Evolutionary conservation across 2,888 invertebrate genomes (phyloP), one percentile per base, ranked within the genome.

Genomic region (Zygogramma bicolorata): DNA sequence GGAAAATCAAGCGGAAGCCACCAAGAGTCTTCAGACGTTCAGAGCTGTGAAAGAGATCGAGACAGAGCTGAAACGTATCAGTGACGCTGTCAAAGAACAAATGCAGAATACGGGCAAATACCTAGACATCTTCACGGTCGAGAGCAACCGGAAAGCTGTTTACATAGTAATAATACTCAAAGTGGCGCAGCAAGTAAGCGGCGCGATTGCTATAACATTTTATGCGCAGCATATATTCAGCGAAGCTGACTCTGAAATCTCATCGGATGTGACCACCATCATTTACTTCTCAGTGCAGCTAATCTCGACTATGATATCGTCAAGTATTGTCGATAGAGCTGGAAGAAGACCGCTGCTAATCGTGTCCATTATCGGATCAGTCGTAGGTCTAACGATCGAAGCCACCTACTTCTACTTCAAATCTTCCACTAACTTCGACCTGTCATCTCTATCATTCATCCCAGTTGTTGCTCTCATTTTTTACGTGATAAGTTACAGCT

Each of bases 91-190:
- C 1, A 79, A 83, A 76, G 78, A 82, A 58, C 83, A 85, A 61
- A 80, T 89, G 87, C 88, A 89, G 72, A 89, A 90, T 77, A 87
- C 85, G 77, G 90, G 90, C 10, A 88, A 89, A 5, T 89, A 90
- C 86, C 81, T 87, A 72, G 91, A 92, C 81, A 84, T 92, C 42
- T 82, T 92, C 69, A 87, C 88, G 13, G 89, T 90, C 75, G 88
- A 88, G 34, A 90, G 89, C 0, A 91, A 91, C 81, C 88, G 90
- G 74, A 90, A 90, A 85, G 93, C 93, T 1, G 87, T 93, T 79
- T 87, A 90, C 79, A 90, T 93, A 65, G 89, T 90, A 68, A 83
- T 92, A 49, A 89, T 90, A 7, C 86, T 93, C 3, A 87, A 89
- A 83, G 83, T 88, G 1, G 87, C 89, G 38, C 90, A 91, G 68